A percentile compares a stretch with the other conserved stretches of the same genome.
Evolutionary conservation across 2,888 invertebrate genomes (phyloP).

Genomic region (Microchrysa polita): DNA sequence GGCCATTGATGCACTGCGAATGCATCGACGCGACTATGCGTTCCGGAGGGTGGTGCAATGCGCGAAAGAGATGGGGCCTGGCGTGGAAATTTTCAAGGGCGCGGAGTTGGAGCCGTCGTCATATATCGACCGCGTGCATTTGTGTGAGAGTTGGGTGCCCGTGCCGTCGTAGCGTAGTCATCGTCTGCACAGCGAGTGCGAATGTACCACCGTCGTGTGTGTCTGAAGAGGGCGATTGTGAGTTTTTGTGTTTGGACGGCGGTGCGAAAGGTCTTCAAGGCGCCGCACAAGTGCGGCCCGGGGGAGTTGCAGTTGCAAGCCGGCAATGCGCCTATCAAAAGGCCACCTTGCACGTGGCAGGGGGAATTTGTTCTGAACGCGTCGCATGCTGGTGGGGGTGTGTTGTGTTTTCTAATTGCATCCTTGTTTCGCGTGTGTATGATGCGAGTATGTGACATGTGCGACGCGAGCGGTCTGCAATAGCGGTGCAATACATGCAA

Average conservation of each 20-base stretch:
- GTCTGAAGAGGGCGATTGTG: not conserved
- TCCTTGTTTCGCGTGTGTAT: constrained; percentile 24
- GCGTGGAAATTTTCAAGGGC: not conserved
- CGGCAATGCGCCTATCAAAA: constrained; percentile 38
- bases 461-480: not conserved
- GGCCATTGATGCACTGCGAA: constrained; percentile 6
- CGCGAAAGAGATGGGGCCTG: constrained; percentile 22
- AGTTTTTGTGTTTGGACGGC: not conserved
- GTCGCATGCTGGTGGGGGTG: constrained; percentile 17
- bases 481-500: constrained; percentile 12
- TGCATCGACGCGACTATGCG: constrained; percentile 37
- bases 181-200: not conserved
- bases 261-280: constrained; percentile 8
- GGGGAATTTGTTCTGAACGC: not conserved
- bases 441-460: constrained; percentile 6
- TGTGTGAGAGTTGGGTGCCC: constrained; percentile 2
- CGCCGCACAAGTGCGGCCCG: not conserved
- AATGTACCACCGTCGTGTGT: too few species aligned
- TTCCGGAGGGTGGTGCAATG: constrained; percentile 42
- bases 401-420: constrained; percentile 27
- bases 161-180: too few species aligned
- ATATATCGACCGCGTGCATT: constrained; percentile 4
- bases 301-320: not conserved
- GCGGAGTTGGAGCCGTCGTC: not conserved
- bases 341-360: constrained; percentile 23